Evolutionary conservation across 2,113 vertebrate genomes (phyloP), one percentile per base, ranked within the genome.

Genomic region (Anguilla rostrata): DNA sequence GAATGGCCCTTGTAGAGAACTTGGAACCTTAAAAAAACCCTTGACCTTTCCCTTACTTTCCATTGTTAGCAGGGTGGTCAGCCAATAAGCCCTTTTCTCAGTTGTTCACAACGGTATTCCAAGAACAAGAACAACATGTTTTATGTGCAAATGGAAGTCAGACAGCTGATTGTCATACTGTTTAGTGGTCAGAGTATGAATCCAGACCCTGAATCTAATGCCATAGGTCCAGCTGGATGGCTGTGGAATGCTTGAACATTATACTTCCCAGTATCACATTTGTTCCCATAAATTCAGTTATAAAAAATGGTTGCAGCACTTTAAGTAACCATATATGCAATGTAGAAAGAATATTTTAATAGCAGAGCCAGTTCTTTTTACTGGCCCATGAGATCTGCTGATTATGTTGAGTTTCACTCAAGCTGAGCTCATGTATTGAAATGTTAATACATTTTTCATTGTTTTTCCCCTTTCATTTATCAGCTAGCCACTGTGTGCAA

Each of bases 41-140:
- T n/a, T 49, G 60, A 86, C 86, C 86, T 84, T 78, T 83, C 12
- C 43, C 71, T 56, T 84, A 41, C 83, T 80, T 57, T 63, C 63
- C 9, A 41, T 39, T 29, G 12, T 46, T 22, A 34, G 83, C 53
- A 53, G 15, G 46, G 26, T 83, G 81, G 18, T 80, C 56, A 80
- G 71, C 26, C 43, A 84, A 83, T 83, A 40, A 39, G 39, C n/a
- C 43, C 26, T 60, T 49, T 53, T n/a, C 46, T 53, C 40, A 57
- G 11, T 78, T 63, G 14, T 60, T 83, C 78, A 78, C 83, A 78
- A 75, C 82, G 39, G 34, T 78, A 26, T 82, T n/a, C 40, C 53
- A 84, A 79, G 49, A 86, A 80, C 39, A 22, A 43, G 9, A 83
- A 60, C 29, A 5, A 2, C 81, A n/a, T 7, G 3, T 26, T 83